phyloP scores from a whole-genome alignment of 2,797 vertebrate genomes.

The Capromys pilorides region DNA sequence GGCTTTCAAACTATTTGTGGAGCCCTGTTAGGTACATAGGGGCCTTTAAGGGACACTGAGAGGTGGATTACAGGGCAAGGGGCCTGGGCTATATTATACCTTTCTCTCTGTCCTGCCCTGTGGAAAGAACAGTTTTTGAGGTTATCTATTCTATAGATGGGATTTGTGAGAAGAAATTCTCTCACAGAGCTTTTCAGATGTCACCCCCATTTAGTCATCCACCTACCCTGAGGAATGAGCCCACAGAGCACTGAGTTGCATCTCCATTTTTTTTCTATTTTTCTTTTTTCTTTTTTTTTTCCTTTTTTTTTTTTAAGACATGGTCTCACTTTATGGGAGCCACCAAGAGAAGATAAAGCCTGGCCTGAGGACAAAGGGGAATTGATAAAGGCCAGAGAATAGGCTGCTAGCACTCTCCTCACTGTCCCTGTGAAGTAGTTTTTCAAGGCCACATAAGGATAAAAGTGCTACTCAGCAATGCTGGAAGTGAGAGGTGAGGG shows the following conservation, averaged over 20 bases:
- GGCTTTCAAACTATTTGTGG: neutral
- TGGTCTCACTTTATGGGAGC: neutral
- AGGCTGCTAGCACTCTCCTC: neutral
- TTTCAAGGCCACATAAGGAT: neutral
- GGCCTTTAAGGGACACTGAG: too few relatives aligned
- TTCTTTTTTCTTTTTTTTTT: neutral
- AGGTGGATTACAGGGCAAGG: too few relatives aligned
- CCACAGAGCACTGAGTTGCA: neutral
- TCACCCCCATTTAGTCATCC: neutral
- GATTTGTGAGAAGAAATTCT: neutral
- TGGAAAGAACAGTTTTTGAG: neutral
- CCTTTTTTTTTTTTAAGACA: neutral
- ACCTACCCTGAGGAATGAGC: neutral
- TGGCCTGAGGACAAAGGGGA: neutral
- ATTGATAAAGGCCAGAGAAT: neutral
- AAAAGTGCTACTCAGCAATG: neutral
- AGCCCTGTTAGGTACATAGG: neutral
- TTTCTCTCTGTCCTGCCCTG: neutral
- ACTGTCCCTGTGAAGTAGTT: neutral
- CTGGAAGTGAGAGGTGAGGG: neutral
- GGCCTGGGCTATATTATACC: neutral
- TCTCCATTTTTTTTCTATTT: neutral
- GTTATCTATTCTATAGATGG: neutral
- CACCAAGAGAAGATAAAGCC: slow-evolving; percentile 58
- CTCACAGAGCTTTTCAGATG: neutral